Conservation (phyloP, 2,797 vertebrate species). For the Micromesistius poutassou region DNA sequence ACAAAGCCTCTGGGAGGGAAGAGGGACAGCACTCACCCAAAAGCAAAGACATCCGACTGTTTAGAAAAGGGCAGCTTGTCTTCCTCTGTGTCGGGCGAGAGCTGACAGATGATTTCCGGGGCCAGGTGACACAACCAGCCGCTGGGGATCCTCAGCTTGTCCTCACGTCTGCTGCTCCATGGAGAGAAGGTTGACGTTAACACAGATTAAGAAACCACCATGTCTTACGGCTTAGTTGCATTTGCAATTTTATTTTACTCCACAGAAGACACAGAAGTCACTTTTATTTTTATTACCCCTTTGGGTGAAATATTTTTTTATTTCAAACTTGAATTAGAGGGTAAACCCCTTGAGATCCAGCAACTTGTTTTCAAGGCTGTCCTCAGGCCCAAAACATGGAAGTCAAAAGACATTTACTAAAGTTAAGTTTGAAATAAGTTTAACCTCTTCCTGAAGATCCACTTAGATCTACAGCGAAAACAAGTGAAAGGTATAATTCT, state of each 20-base stretch:
- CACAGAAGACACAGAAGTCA: not conserved
- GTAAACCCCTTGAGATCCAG: too few relatives aligned
- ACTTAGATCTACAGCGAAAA: not conserved
- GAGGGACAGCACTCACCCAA: constrained; percentile 80
- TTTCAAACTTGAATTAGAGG: too few relatives aligned
- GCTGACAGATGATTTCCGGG: constrained; percentile 95
- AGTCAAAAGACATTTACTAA: too few relatives aligned
- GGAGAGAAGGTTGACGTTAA: not conserved
- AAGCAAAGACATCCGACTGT: constrained; percentile 95
- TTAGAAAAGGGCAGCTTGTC: constrained; percentile 99
- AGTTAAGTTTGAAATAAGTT: not conserved
- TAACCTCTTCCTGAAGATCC: not conserved
- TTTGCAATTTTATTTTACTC: not conserved
- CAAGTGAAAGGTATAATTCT: not conserved
- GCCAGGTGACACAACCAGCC: constrained; percentile 98
- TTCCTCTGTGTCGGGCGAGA: constrained; percentile 94
- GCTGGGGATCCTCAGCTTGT: constrained; percentile 93
- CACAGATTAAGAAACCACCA: not conserved
- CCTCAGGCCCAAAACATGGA: too few relatives aligned
- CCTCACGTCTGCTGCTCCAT: constrained; percentile 78
- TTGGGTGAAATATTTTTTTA: not conserved
- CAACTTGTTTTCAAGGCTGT: too few relatives aligned
- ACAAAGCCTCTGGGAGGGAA: not conserved
- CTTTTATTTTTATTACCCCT: not conserved
- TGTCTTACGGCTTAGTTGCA: not conserved